Percentiles rank a stretch among this genome's conserved stretches.
phyloP scores from a whole-genome alignment of 2,113 vertebrate species.

The Nanger granti region DNA sequence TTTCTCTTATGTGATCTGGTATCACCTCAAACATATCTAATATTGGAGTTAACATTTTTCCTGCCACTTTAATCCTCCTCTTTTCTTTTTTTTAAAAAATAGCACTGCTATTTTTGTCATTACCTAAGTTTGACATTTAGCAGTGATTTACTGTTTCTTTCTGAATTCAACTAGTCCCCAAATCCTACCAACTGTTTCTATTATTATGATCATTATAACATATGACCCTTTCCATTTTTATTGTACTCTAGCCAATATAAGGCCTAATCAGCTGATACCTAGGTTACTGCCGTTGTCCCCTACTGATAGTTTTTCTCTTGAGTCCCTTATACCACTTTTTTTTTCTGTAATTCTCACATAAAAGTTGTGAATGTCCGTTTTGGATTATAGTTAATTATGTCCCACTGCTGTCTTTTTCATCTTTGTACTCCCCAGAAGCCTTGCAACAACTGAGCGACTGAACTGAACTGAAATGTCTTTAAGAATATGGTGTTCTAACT shows the following conservation, averaged over 20 bases:
- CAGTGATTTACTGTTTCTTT: neutral
- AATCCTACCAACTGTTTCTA: neutral
- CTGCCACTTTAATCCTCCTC: neutral
- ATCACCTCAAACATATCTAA: neutral
- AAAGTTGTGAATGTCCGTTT: constrained; percentile 3
- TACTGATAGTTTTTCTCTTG: neutral
- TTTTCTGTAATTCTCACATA: neutral
- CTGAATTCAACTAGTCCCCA: neutral
- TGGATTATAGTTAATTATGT: constrained; percentile 3
- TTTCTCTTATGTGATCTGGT: neutral
- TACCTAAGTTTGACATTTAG: neutral
- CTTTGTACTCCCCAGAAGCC: neutral
- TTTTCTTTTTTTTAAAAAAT: neutral
- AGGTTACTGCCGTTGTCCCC: neutral
- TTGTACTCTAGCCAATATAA: neutral
- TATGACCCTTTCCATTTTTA: neutral
- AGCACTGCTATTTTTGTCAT: neutral
- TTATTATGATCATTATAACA: neutral
- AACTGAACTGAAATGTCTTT: neutral
- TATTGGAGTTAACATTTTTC: neutral
- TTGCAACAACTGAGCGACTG: neutral
- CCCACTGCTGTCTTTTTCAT: neutral
- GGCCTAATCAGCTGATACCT: neutral
- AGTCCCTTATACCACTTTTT: neutral
- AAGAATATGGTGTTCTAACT: neutral